These are phyloP conservation scores for Rhodinocichla rosea DNA, from an alignment of 2,113 vertebrate genomes.

Conservation along the genomic window DNA sequence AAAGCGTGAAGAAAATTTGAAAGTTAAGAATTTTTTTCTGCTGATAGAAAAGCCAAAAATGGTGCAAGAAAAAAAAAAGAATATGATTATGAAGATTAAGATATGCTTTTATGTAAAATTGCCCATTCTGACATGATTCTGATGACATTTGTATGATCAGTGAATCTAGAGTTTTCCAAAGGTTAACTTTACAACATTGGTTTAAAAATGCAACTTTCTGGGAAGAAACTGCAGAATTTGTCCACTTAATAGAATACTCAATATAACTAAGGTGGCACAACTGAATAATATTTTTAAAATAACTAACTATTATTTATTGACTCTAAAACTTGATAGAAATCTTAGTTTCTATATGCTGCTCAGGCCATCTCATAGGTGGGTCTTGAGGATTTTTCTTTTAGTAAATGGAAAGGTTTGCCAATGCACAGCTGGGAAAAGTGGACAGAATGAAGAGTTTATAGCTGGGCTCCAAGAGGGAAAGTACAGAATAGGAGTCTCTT, in stretches of 20 bases:
- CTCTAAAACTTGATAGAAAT: neutral
- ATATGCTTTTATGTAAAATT: neutral
- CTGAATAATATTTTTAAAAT: rapidly evolving
- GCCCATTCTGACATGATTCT: neutral
- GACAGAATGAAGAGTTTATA: neutral
- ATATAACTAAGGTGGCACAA: neutral
- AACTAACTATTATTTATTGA: neutral
- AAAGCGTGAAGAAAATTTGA: neutral
- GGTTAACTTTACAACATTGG: neutral
- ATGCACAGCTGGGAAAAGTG: neutral
- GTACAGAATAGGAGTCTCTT: neutral
- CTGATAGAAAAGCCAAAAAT: neutral
- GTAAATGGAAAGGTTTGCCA: neutral
- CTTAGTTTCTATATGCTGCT: neutral
- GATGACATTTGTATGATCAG: neutral
- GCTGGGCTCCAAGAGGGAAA: neutral
- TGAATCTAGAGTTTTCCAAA: neutral
- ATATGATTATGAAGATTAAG: neutral
- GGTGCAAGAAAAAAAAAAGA: neutral
- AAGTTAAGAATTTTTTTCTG: neutral
- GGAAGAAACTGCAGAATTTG: neutral
- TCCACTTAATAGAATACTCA: neutral
- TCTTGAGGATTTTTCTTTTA: neutral
- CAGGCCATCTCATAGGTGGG: rapidly evolving
- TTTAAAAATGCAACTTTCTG: neutral